A percentile compares a stretch with the other conserved stretches of the same genome.
Evolutionary conservation across 2,888 invertebrate genomes (phyloP).

Genomic region (Celastrina argiolus): DNA sequence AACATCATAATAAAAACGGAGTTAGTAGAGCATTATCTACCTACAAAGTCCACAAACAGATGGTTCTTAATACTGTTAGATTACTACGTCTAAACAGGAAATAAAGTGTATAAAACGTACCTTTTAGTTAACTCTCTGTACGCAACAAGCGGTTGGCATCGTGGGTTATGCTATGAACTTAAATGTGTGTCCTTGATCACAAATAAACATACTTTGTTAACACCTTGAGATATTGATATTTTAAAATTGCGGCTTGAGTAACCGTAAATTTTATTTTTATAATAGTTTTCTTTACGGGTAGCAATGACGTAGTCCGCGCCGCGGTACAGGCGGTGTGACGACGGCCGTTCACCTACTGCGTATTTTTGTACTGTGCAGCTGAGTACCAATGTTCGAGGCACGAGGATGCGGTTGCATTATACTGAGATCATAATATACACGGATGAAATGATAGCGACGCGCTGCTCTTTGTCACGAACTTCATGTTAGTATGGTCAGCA

Average conservation of each 20-base stretch:
- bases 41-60: too few relatives aligned
- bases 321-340: neutral
- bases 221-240: neutral
- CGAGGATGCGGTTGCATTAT: neutral
- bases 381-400: neutral
- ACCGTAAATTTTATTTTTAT: neutral
- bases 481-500: neutral
- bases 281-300: too few relatives aligned
- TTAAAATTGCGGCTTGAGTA: neutral
- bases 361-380: constrained; percentile 14
- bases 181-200: neutral
- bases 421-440: neutral
- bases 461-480: neutral
- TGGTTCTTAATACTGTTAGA: too few relatives aligned
- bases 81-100: too few relatives aligned
- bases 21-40: too few relatives aligned
- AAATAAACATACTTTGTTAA: neutral
- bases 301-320: neutral
- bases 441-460: neutral
- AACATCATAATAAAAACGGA: too few relatives aligned
- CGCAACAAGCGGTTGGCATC: too few relatives aligned
- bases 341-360: constrained; percentile 12
- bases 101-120: too few relatives aligned
- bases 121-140: too few relatives aligned
- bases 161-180: too few relatives aligned